Evolutionary conservation across 2,797 vertebrate species (phyloP), one percentile per base, ranked within the genome.

Genomic region (Scolopax bukidnonensis): DNA sequence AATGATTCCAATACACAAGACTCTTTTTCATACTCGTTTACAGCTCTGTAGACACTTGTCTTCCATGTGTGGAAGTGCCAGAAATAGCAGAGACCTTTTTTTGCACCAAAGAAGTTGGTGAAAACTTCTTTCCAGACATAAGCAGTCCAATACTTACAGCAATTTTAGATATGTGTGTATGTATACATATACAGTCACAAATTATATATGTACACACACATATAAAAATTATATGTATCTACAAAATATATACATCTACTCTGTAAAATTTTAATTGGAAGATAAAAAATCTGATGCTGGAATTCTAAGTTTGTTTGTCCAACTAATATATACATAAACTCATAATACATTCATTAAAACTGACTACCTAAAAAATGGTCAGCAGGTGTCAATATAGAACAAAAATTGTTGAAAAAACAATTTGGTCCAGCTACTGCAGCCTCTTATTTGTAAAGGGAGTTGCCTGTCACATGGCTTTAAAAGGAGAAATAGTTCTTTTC

Each of bases 151-250:
- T 40, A 33, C 45, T 51, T 43, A 9, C 1, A 54, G 40, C 27
- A 75, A 4, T 51, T 74, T 12, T 56, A 21, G 36, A 3, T 64
- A 6, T 63, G 10, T 74, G 30, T 93, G 61, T 53, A 1, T 56
- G 6, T 41, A 2, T 61, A 27, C 10, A 36, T 30, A 30, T 4
- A 43, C 12, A 53, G 43, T 36, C 51, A 80, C 9, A 41, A 41
- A 69, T 25, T 4, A 10, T 23, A 12, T 11, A 51, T 4, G 7
- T 23, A 11, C 9, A 56, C 3, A 16, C 0, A 3, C 4, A 10
- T 21, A 24, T 17, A 38, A 27, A 27, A 33, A 73, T 16, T 30
- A 11, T 24, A 5, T 32, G 41, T 59, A 4, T 12, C 20, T 18
- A n/a, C 77, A 16, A 75, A 87, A 56, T 67, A 24, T 4, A 7